Evolutionary conservation across 2,888 invertebrate species (phyloP).

Genomic region (Machimus rusticus): DNA sequence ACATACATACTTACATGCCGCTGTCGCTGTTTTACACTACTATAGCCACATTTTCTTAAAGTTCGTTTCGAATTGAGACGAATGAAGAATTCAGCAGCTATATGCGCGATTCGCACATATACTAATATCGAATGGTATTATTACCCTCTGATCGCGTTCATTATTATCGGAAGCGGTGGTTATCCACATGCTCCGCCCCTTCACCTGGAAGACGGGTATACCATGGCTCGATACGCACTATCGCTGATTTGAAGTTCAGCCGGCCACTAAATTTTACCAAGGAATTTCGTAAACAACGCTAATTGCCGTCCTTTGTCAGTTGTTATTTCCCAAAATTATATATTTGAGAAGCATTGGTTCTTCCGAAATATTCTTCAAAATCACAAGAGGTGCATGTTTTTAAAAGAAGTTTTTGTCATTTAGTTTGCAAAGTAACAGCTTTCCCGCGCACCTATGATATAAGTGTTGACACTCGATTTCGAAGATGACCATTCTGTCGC

Average conservation of each 20-base stretch:
- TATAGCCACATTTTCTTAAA: not conserved
- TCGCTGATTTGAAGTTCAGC: not conserved
- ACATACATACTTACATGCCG: not conserved
- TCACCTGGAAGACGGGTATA: not conserved
- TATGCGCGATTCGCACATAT: not conserved
- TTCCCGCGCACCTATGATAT: not conserved
- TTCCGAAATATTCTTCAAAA: not conserved
- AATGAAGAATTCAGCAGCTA: not conserved
- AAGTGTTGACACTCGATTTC: not conserved
- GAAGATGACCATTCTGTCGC: not conserved
- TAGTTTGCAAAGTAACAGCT: not conserved
- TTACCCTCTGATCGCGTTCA: conserved; percentile 10
- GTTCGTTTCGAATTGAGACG: not conserved
- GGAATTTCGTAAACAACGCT: not conserved
- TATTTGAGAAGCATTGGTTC: not conserved
- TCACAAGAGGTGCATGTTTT: not conserved
- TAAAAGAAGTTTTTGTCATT: not conserved
- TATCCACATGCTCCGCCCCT: not conserved
- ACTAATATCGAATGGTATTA: not conserved
- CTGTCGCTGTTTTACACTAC: not conserved
- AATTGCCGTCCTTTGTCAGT: conserved; percentile 29
- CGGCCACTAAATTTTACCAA: conserved; percentile 19
- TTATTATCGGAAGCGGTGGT: conserved; percentile 14
- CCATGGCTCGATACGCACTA: not conserved
- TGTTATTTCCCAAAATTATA: conserved; percentile 31